These are phyloP conservation scores for Laticauda laticaudata DNA, from an alignment of 2,113 vertebrate genomes.

Conservation along the genomic window DNA sequence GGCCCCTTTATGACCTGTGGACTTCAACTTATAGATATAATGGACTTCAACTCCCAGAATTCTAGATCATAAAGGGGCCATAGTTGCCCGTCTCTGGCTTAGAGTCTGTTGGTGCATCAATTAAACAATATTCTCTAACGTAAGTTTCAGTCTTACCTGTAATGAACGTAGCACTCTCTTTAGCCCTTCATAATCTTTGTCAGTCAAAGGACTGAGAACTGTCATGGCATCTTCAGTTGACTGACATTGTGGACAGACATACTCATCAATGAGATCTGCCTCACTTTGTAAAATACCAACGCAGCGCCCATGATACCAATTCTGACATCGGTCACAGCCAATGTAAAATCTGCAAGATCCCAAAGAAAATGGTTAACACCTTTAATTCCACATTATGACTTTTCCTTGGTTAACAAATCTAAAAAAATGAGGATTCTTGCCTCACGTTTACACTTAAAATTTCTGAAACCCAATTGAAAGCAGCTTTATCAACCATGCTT, in stretches of 20 bases:
- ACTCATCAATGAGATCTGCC: slow-evolving; percentile 95
- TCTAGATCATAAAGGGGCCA: not conserved
- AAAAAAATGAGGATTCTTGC: not conserved
- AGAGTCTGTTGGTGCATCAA: not conserved
- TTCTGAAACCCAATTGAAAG: not conserved
- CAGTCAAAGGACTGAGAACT: slow-evolving; percentile 92
- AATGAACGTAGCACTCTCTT: slow-evolving; percentile 93
- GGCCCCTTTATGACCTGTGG: not conserved
- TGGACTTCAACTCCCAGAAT: not conserved
- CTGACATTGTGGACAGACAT: slow-evolving; percentile 97
- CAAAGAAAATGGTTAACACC: slow-evolving; percentile 55
- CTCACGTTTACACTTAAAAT: not conserved
- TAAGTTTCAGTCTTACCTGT: slow-evolving; percentile 74
- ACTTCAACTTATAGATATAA: not conserved
- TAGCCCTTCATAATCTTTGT: slow-evolving; percentile 95
- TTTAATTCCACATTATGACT: rapidly evolving
- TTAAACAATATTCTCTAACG: not conserved
- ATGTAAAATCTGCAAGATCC: slow-evolving; percentile 90
- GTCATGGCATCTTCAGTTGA: slow-evolving; percentile 99
- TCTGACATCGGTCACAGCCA: slow-evolving; percentile 97
- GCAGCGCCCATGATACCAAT: slow-evolving; percentile 98
- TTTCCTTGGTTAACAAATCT: not conserved
- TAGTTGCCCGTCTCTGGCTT: not conserved
- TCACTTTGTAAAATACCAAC: slow-evolving; percentile 98
- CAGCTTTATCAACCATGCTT: slow-evolving; percentile 16